A percentile compares a stretch with the other conserved stretches of the same genome.
These are phyloP conservation scores for Tholera decimalis DNA, from an alignment of 2,888 invertebrate genomes.

Conservation along the genomic window DNA sequence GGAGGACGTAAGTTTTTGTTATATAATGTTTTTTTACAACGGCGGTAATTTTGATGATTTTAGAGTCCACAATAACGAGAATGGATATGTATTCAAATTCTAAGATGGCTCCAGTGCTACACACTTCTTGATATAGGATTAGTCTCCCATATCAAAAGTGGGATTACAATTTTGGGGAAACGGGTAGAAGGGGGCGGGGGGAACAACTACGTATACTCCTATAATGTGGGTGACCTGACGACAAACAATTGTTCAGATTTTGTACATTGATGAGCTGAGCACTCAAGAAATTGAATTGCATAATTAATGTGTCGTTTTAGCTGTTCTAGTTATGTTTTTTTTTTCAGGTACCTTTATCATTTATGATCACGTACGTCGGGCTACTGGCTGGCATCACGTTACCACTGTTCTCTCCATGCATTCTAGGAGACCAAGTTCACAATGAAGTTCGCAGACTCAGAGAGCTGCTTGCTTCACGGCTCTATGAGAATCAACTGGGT, in stretches of 20 bases:
- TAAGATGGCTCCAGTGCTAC: no score
- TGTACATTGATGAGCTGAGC: background rate
- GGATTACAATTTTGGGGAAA: no score
- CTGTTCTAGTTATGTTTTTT: conserved; percentile 68
- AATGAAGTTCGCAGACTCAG: conserved; percentile 36
- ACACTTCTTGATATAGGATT: no score
- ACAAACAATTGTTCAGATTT: no score
- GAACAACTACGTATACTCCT: no score
- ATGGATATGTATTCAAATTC: no score
- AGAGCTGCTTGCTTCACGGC: conserved; percentile 74
- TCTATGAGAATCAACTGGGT: conserved; percentile 81
- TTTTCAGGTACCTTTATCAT: conserved; percentile 66
- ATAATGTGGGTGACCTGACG: no score
- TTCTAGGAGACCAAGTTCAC: conserved; percentile 39
- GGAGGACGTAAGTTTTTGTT: conserved; percentile 68
- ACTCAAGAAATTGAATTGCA: no score
- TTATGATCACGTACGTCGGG: conserved; percentile 61
- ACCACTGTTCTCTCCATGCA: conserved; percentile 42
- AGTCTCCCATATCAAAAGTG: no score
- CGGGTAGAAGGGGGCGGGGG: no score
- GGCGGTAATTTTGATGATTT: no score
- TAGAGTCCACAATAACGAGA: no score
- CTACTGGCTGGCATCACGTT: conserved; percentile 38
- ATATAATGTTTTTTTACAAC: background rate
- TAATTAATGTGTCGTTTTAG: background rate